Evolutionary conservation across 2,888 invertebrate species (phyloP), one percentile per base, ranked within the genome.

Genomic region (Actias luna): DNA sequence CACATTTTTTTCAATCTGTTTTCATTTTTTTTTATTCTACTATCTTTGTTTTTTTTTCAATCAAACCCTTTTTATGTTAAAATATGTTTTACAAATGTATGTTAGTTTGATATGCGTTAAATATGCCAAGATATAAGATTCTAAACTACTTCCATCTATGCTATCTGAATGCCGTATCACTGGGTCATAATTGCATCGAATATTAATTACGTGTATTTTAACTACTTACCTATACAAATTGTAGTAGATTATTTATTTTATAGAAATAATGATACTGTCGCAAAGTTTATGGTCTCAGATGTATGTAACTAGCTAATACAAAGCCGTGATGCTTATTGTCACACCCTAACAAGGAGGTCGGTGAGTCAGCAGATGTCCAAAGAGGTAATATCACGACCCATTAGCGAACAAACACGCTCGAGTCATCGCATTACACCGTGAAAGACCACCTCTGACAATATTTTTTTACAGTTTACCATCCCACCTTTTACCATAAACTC

Each of bases 351-450:
- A 72, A 83, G 80, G 79, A 76, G 76, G 71, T 69, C 68, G 74
- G 72, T 92, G 92, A 92, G 79, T 88, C 86, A 86, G 88, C 92
- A 80, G 64, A 67, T 62, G 73, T 67, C 67, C 76, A 78, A 76
- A 76, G 75, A 77, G 82, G 79, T 82, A 85, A 89, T 90, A 89
- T 83, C 90, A 83, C 84, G 87, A 83, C 73, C 84, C 87, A 89
- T 91, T 90, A 90, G 84, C 60, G 68, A 75, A 87, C 89, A 90
- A 90, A 83, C 78, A 82, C 72, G 79, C 68, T 69, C 82, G 89
- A 79, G 76, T 80, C 87, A 86, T 80, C 76, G 69, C 75, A 73
- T 89, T 89, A 89, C 74, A 83, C 83, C 92, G 88, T 92, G 89
- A 90, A 88, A 80, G 92, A 87, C 92, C 90, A 90, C 92, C 91